Evolutionary conservation across 1,140 invertebrate genomes (phyloP), one percentile per base, ranked within the genome.

Genomic region (Hypsibius dujardini): DNA sequence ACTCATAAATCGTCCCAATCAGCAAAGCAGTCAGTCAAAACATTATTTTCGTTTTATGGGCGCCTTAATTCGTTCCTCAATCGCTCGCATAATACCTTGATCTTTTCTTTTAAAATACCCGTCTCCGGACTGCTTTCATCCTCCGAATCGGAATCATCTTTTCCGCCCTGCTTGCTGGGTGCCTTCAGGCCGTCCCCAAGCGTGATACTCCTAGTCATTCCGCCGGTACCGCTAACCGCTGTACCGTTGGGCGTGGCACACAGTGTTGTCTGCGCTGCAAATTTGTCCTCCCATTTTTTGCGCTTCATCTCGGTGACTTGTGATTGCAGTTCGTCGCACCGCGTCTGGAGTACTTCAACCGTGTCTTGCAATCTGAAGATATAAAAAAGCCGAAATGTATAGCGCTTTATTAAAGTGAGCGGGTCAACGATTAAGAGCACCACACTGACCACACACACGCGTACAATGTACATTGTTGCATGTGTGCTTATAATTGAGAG

Each of bases 301-400:
- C 74, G 74, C 50, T 76, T 76, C n/a, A 76, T 69, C 3, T 78
- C 76, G 40, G 79, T 77, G 45, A 78, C 70, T 71, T 77, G 76
- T 46, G 74, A 76, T 47, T 78, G 76, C 2, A 77, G 74, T 12
- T 79, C 77, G 60, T 78, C 77, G 73, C 76, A 75, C 71, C 76
- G 77, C 15, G 75, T 73, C 70, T 79, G 77, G 47, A 79, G 62
- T 14, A 73, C 74, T n/a, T 75, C 74, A 46, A 79, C 74, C 3
- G 75, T 73, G 14, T 73, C 74, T n/a, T 71, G 72, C 70, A 78
- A 72, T 71, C 78, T 79, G 74, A 15, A 73, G 73, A 74, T 3
- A n/a, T n/a, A n/a, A n/a, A n/a, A n/a, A n/a, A n/a, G n/a, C n/a
- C n/a, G n/a, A n/a, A n/a, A n/a, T n/a, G n/a, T n/a, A n/a, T n/a